phyloP scores from a whole-genome alignment of 2,113 vertebrate species.

The Ramphastos sulfuratus region DNA sequence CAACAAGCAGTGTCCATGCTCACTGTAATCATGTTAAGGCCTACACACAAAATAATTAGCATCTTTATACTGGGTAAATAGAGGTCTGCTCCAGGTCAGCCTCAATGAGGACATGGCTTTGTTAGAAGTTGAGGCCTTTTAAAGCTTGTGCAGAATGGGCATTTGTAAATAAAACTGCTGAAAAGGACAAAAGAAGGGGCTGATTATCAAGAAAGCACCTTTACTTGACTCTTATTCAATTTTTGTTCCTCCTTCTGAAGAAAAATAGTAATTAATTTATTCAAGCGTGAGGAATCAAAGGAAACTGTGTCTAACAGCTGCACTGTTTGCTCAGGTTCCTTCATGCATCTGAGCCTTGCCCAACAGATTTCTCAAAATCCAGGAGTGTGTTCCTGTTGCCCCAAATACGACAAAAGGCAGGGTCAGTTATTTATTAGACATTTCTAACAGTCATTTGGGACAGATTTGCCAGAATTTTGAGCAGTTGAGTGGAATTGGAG shows the following conservation, averaged over 20 bases:
- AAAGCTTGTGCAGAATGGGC: background rate
- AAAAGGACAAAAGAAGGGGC: conserved; percentile 5
- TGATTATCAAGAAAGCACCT: conserved; percentile 31
- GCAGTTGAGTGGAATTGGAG: background rate
- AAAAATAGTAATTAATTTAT: conserved; percentile 21
- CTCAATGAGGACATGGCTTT: background rate
- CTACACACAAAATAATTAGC: conserved; percentile 66
- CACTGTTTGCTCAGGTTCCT: background rate
- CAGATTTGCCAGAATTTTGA: background rate
- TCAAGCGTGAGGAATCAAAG: background rate
- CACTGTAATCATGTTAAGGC: conserved; percentile 63
- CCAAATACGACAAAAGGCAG: background rate
- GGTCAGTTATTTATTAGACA: background rate
- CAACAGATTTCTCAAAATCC: background rate
- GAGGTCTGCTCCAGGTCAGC: conserved; percentile 55
- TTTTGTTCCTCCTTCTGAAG: conserved; percentile 1
- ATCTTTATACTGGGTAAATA: conserved; percentile 67
- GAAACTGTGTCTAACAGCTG: background rate
- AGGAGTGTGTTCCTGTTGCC: background rate
- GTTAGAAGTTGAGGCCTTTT: conserved; percentile 24
- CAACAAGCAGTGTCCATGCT: conserved; percentile 66
- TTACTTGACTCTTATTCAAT: conserved; percentile 18
- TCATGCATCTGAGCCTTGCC: background rate
- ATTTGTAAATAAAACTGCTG: conserved; percentile 14
- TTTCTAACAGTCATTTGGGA: fast-evolving